phyloP scores from a whole-genome alignment of 64 coral and sea anemone species.

The Montipora foliosa region DNA sequence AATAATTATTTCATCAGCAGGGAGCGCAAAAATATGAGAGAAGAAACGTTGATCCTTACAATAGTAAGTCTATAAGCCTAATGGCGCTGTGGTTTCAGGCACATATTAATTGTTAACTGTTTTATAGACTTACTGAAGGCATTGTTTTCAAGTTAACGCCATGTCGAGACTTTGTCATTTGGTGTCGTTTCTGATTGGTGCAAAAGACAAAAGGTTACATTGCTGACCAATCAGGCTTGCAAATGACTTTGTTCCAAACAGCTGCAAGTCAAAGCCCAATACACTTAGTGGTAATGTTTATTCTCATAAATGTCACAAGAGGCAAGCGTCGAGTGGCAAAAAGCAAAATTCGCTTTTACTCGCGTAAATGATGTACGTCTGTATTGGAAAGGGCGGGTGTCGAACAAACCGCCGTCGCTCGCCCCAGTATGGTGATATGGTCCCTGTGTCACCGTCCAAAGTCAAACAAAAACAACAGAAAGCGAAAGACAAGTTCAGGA shows the following conservation, averaged over 20 bases:
- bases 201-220: conserved; percentile 5
- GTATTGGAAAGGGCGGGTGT: conserved; percentile 83
- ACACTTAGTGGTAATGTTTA: conserved; percentile 27
- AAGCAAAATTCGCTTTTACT: conserved; percentile 42
- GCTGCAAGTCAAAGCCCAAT: conserved; percentile 44
- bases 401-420: conserved; percentile 61
- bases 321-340: conserved; percentile 24
- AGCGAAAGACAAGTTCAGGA: conserved; percentile 61
- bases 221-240: not conserved
- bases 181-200: conserved; percentile 13
- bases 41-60: not conserved
- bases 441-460: conserved; percentile 94
- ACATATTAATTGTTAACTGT: not conserved
- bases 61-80: not conserved
- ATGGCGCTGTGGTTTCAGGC: not conserved
- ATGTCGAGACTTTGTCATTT: not conserved
- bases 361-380: conserved; percentile 82
- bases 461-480: conserved; percentile 61
- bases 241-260: conserved; percentile 13
- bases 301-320: conserved; percentile 39
- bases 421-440: conserved; percentile 90
- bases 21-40: conserved; percentile 17
- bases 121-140: not conserved
- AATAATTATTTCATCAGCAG: not conserved
- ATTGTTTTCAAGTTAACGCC: not conserved